Base-by-base conservation (phyloP, 2,797 vertebrate species). In the Cichlasoma orientale region DNA sequence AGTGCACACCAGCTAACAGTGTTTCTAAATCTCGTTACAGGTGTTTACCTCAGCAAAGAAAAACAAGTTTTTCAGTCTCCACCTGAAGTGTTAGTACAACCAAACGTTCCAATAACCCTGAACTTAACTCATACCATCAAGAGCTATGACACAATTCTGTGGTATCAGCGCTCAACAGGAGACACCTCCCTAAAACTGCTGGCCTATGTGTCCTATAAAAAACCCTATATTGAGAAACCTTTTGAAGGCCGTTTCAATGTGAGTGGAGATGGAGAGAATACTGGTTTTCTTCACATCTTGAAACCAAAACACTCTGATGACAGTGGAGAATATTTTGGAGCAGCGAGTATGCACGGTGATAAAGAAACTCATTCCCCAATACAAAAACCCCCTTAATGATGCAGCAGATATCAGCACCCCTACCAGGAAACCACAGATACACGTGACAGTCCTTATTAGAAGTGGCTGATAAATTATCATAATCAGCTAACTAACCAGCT, bases 251-350 rank as follows among this genome's bases (percentile, higher is more conserved):
- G 4, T 7, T 92, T 93, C 19, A 54, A 10, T 0, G 75, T 93
- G 21, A 89, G 79, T 0, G 94, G 94, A 74, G 72, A 94, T 25
- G 94, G 89, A 53, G 56, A 85, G 81, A 89, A 53, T 21, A 19
- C 33, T 0, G 89, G 52, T 16, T 47, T 13, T 79, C 90, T 95
- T 1, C 75, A 85, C 10, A 31, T 90, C 41, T 69, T 78, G 7
- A 89, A 87, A 14, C 77, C 74, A 21, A 89, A 1, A 12, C 63
- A 80, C 4, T 27, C 82, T 12, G 80, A 85, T 29, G 76, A 93
- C 85, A 90, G 74, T 0, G 90, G 73, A 11, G 56, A 90, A 72
- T 93, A 94, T 79, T 90, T 93, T 79, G 93, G 90, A 80, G 93
- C 90, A 70, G 91, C 76, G 8, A 74, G 86, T 73, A 72, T 0